Evolutionary conservation across 23 tunicate species (phyloP).

Genomic region (Oikopleura albicans): DNA sequence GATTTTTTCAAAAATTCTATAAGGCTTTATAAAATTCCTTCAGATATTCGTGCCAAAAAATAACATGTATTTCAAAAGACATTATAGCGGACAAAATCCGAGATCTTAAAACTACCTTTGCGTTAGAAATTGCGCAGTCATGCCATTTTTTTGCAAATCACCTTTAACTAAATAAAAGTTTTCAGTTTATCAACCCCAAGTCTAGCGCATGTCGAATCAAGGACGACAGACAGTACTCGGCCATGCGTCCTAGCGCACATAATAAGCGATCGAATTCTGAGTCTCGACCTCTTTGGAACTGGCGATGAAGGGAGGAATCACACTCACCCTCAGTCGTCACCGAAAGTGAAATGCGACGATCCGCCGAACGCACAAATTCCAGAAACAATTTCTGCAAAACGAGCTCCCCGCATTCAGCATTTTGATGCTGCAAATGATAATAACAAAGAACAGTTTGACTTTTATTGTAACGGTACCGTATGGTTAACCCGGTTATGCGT

Average conservation of each 20-base stretch:
- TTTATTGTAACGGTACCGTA: no score
- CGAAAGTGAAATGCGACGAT: neutral
- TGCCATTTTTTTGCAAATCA: no score
- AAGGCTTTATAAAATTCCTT: no score
- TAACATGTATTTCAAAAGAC: no score
- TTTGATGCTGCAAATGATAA: neutral
- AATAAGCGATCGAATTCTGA: conserved; percentile 72
- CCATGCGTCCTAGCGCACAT: conserved; percentile 64
- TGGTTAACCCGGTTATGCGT: no score
- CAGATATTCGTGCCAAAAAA: no score
- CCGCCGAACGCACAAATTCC: neutral
- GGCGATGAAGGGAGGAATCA: neutral
- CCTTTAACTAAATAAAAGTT: no score
- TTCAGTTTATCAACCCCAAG: conserved; percentile 29
- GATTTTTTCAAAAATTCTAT: no score
- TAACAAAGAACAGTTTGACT: no score
- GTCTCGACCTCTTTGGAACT: conserved; percentile 65
- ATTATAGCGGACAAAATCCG: no score
- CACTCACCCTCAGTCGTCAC: neutral
- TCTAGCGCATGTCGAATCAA: conserved; percentile 38
- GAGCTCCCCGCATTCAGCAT: conserved; percentile 4
- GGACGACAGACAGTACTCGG: conserved; percentile 74
- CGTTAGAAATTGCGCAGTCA: no score
- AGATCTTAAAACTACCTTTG: no score
- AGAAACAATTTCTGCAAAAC: conserved; percentile 1